phyloP scores from a whole-genome alignment of 1,140 invertebrate species.

The Trachelipus rathkii region DNA sequence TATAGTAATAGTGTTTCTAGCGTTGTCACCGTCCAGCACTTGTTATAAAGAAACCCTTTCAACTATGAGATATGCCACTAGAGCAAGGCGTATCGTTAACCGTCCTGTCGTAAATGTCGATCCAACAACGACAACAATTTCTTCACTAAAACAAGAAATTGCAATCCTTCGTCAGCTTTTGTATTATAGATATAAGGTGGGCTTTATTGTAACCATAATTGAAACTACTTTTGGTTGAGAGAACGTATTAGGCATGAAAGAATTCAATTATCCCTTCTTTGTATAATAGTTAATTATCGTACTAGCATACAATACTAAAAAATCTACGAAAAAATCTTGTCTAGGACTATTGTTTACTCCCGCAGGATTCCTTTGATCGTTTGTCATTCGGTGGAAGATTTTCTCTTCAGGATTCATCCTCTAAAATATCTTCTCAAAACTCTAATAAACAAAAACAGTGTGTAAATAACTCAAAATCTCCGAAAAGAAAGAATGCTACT shows the following conservation, averaged over 20 bases:
- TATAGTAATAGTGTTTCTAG: slow-evolving; percentile 52
- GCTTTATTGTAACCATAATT: no score
- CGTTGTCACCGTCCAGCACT: slow-evolving; percentile 63
- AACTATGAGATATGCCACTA: slow-evolving; percentile 64
- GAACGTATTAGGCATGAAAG: no score
- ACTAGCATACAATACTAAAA: no score
- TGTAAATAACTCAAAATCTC: background rate
- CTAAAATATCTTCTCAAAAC: background rate
- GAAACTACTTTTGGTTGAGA: no score
- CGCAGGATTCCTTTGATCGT: background rate
- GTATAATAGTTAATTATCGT: no score
- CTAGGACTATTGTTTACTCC: background rate
- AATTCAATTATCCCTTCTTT: no score
- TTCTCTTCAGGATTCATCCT: background rate
- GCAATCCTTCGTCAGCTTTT: slow-evolving; percentile 54
- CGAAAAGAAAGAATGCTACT: background rate
- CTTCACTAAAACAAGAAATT: slow-evolving; percentile 59
- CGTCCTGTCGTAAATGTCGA: slow-evolving; percentile 64
- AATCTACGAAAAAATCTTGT: no score
- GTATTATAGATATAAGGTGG: slow-evolving; percentile 49
- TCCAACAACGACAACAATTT: slow-evolving; percentile 57
- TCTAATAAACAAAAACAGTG: background rate
- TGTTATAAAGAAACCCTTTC: slow-evolving; percentile 68
- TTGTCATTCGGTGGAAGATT: background rate
- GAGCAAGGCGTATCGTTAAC: slow-evolving; percentile 66